phyloP scores from a whole-genome alignment of 2,797 vertebrate genomes.

The Scleropages formosus region DNA sequence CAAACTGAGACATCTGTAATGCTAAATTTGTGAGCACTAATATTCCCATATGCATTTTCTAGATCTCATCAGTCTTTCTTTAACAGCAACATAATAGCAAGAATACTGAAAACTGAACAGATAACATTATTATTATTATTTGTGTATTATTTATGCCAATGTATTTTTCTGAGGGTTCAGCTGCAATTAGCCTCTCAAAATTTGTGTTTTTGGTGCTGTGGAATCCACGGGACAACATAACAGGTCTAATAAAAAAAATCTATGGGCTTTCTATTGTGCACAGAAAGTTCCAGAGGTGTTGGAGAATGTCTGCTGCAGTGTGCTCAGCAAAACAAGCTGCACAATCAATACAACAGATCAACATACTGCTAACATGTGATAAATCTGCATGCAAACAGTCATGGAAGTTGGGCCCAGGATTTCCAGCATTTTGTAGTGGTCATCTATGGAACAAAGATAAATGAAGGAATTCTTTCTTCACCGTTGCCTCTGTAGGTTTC shows the following conservation, averaged over 20 bases:
- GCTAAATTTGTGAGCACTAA: background rate
- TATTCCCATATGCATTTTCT: background rate
- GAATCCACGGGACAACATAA: constrained; percentile 5
- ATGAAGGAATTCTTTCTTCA: too few relatives aligned
- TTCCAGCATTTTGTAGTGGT: too few relatives aligned
- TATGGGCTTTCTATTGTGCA: background rate
- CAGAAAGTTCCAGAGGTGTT: background rate
- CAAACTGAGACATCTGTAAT: too few relatives aligned
- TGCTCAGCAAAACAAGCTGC: background rate
- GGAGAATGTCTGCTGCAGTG: background rate
- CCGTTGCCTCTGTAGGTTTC: too few relatives aligned
- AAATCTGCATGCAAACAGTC: too few relatives aligned
- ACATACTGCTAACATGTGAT: constrained; percentile 6
- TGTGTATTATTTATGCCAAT: background rate
- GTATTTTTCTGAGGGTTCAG: background rate
- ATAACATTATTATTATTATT: background rate
- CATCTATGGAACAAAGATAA: too few relatives aligned
- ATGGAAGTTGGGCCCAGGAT: too few relatives aligned
- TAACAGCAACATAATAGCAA: background rate
- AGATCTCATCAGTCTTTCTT: background rate
- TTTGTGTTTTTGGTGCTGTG: background rate
- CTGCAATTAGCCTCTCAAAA: constrained; percentile 7
- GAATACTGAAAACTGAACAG: background rate
- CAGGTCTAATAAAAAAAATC: constrained; percentile 14
- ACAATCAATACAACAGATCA: background rate